Conservation (phyloP, 2,888 invertebrate genomes). For the Cordilura impudica region DNA sequence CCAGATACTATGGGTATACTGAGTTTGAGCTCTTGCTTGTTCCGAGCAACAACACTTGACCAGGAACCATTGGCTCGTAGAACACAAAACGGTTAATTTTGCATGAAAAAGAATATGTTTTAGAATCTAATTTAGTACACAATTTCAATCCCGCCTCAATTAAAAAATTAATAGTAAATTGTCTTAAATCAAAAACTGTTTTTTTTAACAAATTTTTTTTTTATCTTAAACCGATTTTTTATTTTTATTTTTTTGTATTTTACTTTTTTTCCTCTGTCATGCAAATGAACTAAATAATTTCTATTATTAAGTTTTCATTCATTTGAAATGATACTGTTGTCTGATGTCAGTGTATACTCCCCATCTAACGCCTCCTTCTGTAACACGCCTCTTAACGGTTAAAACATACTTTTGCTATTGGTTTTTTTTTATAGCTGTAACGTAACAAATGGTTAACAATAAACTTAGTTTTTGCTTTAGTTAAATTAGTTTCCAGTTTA, state of each 20-base stretch:
- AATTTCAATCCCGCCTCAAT: too few relatives aligned
- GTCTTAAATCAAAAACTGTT: too few relatives aligned
- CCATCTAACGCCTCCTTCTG: conserved; percentile 27
- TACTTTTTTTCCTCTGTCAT: neutral
- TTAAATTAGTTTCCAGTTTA: neutral
- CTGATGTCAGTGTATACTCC: conserved; percentile 25
- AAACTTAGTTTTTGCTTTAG: neutral
- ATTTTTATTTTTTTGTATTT: neutral
- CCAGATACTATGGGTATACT: too few relatives aligned
- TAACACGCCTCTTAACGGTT: conserved; percentile 36
- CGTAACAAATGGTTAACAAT: conserved; percentile 16
- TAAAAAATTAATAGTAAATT: too few relatives aligned
- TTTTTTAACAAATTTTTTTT: too few relatives aligned
- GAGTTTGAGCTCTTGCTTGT: too few relatives aligned
- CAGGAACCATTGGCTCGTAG: too few relatives aligned
- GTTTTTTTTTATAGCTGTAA: neutral
- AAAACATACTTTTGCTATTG: neutral
- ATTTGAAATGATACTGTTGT: neutral
- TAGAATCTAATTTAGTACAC: too few relatives aligned
- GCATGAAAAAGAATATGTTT: too few relatives aligned
- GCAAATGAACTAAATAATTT: conserved; percentile 41
- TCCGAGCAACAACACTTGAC: too few relatives aligned
- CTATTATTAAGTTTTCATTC: conserved; percentile 54
- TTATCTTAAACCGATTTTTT: too few relatives aligned
- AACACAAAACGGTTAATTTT: too few relatives aligned